Conservation (phyloP, 2,797 vertebrate genomes). For the Chelonia mydas region DNA sequence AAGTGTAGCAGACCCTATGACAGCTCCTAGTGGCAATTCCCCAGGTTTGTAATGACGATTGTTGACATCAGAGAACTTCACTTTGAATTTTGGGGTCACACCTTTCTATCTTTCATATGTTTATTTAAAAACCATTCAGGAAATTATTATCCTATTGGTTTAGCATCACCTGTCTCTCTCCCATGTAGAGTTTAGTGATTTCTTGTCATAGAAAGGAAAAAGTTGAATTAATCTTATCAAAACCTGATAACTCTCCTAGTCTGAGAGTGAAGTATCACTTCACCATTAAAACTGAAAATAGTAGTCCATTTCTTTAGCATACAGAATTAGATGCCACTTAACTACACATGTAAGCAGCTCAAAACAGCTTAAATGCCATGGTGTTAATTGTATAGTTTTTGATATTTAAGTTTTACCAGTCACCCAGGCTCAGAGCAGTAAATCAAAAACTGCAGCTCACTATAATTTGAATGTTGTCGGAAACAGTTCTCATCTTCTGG, state of each 20-base stretch:
- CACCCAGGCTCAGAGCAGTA: neutral
- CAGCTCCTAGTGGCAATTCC: neutral
- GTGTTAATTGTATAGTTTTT: neutral
- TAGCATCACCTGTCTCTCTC: neutral
- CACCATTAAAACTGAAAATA: neutral
- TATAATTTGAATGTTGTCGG: neutral
- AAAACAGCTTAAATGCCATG: neutral
- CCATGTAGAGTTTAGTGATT: neutral
- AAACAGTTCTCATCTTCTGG: neutral
- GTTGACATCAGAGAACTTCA: neutral
- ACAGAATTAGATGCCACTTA: neutral
- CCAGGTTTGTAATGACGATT: neutral
- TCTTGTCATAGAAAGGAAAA: neutral
- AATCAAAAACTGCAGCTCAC: neutral
- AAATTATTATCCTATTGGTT: neutral
- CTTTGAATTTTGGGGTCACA: neutral
- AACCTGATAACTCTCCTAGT: neutral
- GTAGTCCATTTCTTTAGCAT: neutral
- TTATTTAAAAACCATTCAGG: neutral
- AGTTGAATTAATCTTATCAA: neutral
- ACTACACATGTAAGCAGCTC: neutral
- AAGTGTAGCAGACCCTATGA: neutral
- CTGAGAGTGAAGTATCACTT: neutral
- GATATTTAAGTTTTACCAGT: neutral
- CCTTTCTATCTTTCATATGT: neutral